A percentile compares a stretch with the other conserved stretches of the same genome.
Evolutionary conservation across 2,113 vertebrate species (phyloP).

Genomic region (Scortum barcoo): DNA sequence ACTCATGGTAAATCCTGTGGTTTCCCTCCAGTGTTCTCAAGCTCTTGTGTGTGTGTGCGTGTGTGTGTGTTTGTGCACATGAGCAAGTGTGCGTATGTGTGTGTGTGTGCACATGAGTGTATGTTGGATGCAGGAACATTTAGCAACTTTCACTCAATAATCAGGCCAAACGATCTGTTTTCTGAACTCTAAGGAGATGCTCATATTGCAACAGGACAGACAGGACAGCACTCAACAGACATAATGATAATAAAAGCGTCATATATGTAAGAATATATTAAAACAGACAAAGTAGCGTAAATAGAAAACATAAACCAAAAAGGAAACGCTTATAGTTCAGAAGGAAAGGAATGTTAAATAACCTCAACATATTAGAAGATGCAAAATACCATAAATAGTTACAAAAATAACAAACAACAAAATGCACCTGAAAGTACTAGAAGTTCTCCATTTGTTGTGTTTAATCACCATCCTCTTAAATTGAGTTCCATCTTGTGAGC

Average conservation of each 20-base stretch:
- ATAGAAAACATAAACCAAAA: background rate
- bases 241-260: background rate
- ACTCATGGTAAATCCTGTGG: constrained; percentile 92
- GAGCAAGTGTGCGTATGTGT: constrained; percentile 12
- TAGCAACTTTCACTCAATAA: background rate
- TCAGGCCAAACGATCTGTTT: background rate
- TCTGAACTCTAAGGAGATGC: background rate
- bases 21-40: constrained; percentile 77
- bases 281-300: background rate
- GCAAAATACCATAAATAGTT: background rate
- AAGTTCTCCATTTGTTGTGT: background rate
- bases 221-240: background rate
- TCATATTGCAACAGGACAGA: background rate
- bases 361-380: background rate
- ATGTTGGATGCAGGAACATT: background rate
- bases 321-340: background rate
- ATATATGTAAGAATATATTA: background rate
- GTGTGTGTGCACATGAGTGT: constrained; percentile 8
- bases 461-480: background rate
- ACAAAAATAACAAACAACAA: background rate
- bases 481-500: background rate
- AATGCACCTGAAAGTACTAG: background rate
- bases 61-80: background rate
- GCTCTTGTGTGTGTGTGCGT: constrained; percentile 33
- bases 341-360: background rate